These are phyloP conservation scores for Cryptocephalus moraei DNA, from an alignment of 2,888 invertebrate species.

Conservation along the genomic window DNA sequence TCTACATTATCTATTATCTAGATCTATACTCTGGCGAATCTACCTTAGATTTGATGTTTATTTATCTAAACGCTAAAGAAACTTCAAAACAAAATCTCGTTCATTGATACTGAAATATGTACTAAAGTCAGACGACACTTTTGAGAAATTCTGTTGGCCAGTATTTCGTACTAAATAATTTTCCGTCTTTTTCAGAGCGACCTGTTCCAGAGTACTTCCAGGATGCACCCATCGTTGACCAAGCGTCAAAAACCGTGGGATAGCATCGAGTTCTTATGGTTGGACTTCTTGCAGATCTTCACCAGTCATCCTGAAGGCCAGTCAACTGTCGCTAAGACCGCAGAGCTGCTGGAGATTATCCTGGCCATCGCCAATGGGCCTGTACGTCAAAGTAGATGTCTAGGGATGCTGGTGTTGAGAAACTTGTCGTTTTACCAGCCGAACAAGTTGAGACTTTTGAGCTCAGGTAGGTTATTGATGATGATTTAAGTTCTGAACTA, in stretches of 20 bases:
- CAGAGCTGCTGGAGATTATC: slow-evolving; percentile 33
- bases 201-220: slow-evolving; percentile 38
- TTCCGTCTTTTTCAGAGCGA: slow-evolving; percentile 34
- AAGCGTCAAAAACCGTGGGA: slow-evolving; percentile 45
- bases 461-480: slow-evolving; percentile 34
- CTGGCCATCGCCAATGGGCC: slow-evolving; percentile 26
- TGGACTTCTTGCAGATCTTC: slow-evolving; percentile 43
- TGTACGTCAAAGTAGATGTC: slow-evolving; percentile 26
- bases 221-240: slow-evolving; percentile 43
- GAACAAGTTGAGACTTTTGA: slow-evolving; percentile 43
- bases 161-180: too few species aligned
- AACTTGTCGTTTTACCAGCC: slow-evolving; percentile 46
- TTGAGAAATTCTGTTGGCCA: too few species aligned
- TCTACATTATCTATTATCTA: background rate
- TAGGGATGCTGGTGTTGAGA: slow-evolving; percentile 42
- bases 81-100: too few species aligned
- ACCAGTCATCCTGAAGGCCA: slow-evolving; percentile 47
- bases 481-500: too few species aligned
- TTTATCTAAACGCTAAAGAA: too few species aligned
- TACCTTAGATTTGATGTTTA: too few species aligned
- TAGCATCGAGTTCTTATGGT: slow-evolving; percentile 42
- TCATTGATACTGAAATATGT: too few species aligned
- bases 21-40: too few species aligned
- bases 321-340: slow-evolving; percentile 38
- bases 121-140: too few species aligned